A percentile compares a stretch with the other conserved stretches of the same genome.
Evolutionary conservation across 2,888 invertebrate species (phyloP).

Genomic region (Cephus runcator): DNA sequence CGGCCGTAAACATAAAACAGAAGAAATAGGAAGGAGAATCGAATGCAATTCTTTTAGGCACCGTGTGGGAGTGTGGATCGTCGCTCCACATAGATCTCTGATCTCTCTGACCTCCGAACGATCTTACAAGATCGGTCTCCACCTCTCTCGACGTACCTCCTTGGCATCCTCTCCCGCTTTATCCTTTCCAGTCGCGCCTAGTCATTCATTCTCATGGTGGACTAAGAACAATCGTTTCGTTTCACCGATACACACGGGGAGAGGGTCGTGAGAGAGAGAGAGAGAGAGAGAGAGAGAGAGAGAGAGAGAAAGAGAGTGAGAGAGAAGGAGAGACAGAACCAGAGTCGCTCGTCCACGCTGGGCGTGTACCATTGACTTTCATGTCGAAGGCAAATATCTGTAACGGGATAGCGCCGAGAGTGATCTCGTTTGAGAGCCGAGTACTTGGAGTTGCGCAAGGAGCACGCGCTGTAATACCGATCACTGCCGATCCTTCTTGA

Average conservation of each 20-base stretch:
- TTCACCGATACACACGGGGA: slow-evolving; percentile 21
- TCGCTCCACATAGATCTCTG: slow-evolving; percentile 17
- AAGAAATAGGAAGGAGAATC: not conserved
- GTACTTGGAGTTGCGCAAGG: not conserved
- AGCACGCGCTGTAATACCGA: not conserved
- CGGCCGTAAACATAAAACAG: not conserved
- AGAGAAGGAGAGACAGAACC: not conserved
- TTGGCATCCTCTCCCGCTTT: slow-evolving; percentile 17
- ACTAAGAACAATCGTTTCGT: slow-evolving; percentile 45
- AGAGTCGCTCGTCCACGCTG: slow-evolving; percentile 20
- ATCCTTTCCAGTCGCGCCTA: slow-evolving; percentile 12
- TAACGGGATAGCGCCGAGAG: slow-evolving; percentile 30
- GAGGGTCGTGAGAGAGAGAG: too few relatives aligned
- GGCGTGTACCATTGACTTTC: slow-evolving; percentile 28
- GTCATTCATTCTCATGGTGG: slow-evolving; percentile 33
- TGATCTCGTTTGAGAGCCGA: slow-evolving; percentile 20
- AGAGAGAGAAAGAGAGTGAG: too few relatives aligned
- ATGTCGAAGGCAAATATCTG: slow-evolving; percentile 28
- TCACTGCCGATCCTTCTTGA: not conserved
- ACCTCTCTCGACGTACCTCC: slow-evolving; percentile 13
- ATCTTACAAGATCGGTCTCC: slow-evolving; percentile 29
- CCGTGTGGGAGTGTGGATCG: slow-evolving; percentile 23
- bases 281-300: too few relatives aligned
- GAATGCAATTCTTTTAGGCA: slow-evolving; percentile 8
- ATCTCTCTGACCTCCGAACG: slow-evolving; percentile 24